phyloP scores from a whole-genome alignment of 2,888 invertebrate species.

The Keiferia lycopersicella region DNA sequence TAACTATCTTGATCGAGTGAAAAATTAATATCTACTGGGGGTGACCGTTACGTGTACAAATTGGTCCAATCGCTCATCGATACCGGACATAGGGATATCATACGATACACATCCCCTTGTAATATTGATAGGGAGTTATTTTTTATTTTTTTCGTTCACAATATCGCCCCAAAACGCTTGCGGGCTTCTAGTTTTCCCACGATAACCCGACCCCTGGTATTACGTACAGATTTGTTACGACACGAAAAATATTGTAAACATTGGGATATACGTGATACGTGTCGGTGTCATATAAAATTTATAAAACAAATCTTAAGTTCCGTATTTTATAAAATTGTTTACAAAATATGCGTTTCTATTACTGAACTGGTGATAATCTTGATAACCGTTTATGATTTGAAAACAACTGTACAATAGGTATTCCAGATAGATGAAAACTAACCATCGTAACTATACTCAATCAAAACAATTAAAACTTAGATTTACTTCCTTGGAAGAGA shows the following conservation, averaged over 20 bases:
- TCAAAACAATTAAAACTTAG: no score
- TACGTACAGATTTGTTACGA: constrained; percentile 37
- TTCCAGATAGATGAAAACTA: no score
- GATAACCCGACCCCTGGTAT: constrained; percentile 27
- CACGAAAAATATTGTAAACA: constrained; percentile 10
- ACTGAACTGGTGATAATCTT: no score
- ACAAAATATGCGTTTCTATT: background rate
- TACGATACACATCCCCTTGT: constrained; percentile 36
- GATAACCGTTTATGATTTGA: no score
- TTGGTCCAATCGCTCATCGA: constrained; percentile 63
- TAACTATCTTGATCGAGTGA: constrained; percentile 76
- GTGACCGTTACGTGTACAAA: constrained; percentile 65
- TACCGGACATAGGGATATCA: constrained; percentile 45
- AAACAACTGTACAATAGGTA: background rate
- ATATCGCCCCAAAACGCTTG: constrained; percentile 20
- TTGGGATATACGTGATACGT: background rate
- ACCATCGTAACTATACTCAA: no score
- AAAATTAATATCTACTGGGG: constrained; percentile 68
- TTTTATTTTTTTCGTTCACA: constrained; percentile 22
- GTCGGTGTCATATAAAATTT: no score
- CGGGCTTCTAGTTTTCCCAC: constrained; percentile 30
- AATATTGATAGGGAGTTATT: constrained; percentile 31
- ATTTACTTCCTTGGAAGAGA: background rate
- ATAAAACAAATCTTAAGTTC: no score
- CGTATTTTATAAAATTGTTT: no score